phyloP scores from a whole-genome alignment of 1,140 invertebrate genomes.

The Temnothorax curvispinosus region DNA sequence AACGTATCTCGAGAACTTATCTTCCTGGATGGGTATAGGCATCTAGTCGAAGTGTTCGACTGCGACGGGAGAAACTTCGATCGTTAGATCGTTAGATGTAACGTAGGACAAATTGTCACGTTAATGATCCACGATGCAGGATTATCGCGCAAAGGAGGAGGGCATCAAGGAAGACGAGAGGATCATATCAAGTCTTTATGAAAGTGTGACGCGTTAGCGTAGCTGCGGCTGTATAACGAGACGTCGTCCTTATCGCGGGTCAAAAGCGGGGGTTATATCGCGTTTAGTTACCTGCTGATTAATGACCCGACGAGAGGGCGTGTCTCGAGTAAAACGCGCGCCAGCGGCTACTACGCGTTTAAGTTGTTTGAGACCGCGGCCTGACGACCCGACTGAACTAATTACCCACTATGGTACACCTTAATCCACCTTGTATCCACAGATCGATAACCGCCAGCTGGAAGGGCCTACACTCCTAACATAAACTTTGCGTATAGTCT shows the following conservation, averaged over 20 bases:
- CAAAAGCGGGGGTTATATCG: slow-evolving; percentile 50
- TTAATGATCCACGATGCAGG: slow-evolving; percentile 33
- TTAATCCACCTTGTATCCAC: slow-evolving; percentile 56
- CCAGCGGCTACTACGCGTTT: slow-evolving; percentile 57
- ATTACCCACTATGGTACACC: slow-evolving; percentile 65
- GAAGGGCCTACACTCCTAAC: slow-evolving; percentile 36
- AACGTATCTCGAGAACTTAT: slow-evolving; percentile 52
- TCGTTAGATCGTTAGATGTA: background rate
- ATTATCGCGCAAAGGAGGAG: slow-evolving; percentile 9
- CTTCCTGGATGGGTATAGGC: slow-evolving; percentile 50
- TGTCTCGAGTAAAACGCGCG: slow-evolving; percentile 52
- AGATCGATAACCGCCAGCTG: slow-evolving; percentile 54
- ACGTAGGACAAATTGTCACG: background rate
- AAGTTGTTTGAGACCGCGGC: slow-evolving; percentile 55
- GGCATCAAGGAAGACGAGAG: slow-evolving; percentile 9
- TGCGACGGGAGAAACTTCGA: slow-evolving; percentile 33
- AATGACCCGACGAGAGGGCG: slow-evolving; percentile 62
- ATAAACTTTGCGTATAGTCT: slow-evolving; percentile 44
- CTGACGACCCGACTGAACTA: slow-evolving; percentile 65
- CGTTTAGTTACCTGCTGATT: slow-evolving; percentile 68
- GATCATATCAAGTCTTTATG: slow-evolving; percentile 15
- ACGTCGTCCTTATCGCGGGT: slow-evolving; percentile 20
- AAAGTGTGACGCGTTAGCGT: background rate
- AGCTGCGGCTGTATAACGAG: slow-evolving; percentile 34
- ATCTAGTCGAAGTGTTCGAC: slow-evolving; percentile 17